Evolutionary conservation across 2,113 vertebrate genomes (phyloP), one percentile per base, ranked within the genome.

Genomic region (Clupea harengus): DNA sequence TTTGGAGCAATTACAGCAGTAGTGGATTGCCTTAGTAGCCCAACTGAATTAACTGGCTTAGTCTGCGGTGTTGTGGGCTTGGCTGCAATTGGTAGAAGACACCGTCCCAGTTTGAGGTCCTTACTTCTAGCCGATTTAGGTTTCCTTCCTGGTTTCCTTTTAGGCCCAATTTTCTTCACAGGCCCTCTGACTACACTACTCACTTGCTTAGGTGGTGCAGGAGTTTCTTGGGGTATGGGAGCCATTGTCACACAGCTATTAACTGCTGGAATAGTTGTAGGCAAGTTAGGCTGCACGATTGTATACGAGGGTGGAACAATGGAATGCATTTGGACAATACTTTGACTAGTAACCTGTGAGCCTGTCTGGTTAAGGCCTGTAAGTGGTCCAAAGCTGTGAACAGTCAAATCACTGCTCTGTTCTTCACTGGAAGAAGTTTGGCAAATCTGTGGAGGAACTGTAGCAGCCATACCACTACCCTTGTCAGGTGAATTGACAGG

Each of bases 331-430:
- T 96, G 97, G 54, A 95, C 85, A 87, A 92, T 96, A 90, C 94
- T 97, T 89, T 98, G 96, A 57, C 93, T 96, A 81, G 97, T 95
- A 91, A 98, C 97, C 85, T 99, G 97, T 0, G 97, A 97, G 91
- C 99, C 99, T 93, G 97, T 99, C 94, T 99, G 97, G 94, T 97
- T 99, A 89, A 99, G 97, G 93, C 94, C 98, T 89, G 97, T 97
- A 90, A 99, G 96, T 90, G 98, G 97, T 72, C 98, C 98, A 85
- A 99, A 96, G 20, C 97, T 97, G 82, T 99, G 98, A 86, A 99
- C 96, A 87, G 98, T 97, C 89, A 99, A 95, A 1, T 98, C 99
- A 78, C 72, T 2, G 88, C 96, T 97, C 85, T 97, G 97, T 92
- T 99, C 98, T 91, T 99, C 98, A 0, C 95, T 95, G 90, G 97